Conservation (phyloP, 2,888 invertebrate species). For the Mesorhabditis spiculigera region DNA sequence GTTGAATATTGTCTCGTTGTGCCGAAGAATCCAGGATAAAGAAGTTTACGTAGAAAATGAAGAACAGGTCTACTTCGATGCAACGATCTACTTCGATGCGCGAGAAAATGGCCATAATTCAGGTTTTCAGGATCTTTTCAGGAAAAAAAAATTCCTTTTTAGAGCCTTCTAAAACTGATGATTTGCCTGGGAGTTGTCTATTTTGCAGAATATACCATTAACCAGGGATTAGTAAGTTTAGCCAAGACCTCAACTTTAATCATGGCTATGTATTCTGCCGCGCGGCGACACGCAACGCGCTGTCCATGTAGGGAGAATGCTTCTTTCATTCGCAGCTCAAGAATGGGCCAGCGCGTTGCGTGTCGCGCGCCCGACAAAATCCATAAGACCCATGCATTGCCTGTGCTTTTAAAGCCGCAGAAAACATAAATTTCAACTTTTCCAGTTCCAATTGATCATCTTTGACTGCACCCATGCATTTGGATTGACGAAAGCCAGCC, state of each 20-base stretch:
- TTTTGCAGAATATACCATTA: slow-evolving; percentile 80
- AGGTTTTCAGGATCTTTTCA: slow-evolving; percentile 1
- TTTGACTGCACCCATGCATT: slow-evolving; percentile 63
- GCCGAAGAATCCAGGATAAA: not conserved
- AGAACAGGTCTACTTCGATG: no score
- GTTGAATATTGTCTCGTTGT: not conserved
- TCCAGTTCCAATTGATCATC: slow-evolving; percentile 73
- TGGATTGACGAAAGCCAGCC: slow-evolving; percentile 56
- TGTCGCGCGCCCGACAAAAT: no score
- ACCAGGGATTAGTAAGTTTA: slow-evolving; percentile 74
- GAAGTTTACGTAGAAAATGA: not conserved
- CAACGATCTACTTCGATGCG: not conserved
- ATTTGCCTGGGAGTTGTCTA: slow-evolving; percentile 75
- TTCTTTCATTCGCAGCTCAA: no score
- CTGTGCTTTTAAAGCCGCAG: not conserved
- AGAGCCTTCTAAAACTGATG: slow-evolving; percentile 71
- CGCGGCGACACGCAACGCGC: no score
- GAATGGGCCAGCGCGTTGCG: no score
- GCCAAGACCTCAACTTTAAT: no score
- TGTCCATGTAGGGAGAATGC: no score
- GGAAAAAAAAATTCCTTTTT: not conserved
- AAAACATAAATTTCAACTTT: not conserved
- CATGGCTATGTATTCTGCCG: no score
- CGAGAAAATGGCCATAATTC: not conserved
- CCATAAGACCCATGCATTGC: no score